Conservation (phyloP, 2,888 invertebrate species). For the Drosophila demipolita region DNA sequence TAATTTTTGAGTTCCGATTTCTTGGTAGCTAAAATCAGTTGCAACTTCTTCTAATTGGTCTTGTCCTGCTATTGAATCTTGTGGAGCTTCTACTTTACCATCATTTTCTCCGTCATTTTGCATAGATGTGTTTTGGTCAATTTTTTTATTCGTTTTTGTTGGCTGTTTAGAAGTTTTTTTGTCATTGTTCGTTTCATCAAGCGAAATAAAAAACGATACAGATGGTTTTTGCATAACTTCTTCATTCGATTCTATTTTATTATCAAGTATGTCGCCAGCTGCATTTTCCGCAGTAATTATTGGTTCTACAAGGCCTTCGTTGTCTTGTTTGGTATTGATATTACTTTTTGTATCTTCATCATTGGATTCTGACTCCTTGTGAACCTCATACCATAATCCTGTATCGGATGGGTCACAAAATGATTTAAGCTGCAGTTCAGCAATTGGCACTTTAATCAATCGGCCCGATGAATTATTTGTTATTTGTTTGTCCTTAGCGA, state of each 20-base stretch:
- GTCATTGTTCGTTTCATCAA: slow-evolving; percentile 51
- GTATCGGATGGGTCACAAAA: slow-evolving; percentile 56
- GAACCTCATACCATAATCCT: slow-evolving; percentile 63
- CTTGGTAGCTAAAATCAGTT: slow-evolving; percentile 41
- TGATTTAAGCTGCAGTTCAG: slow-evolving; percentile 76
- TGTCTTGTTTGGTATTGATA: background rate
- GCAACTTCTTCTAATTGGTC: slow-evolving; percentile 16
- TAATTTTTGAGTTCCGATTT: slow-evolving; percentile 40
- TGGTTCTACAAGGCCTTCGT: background rate
- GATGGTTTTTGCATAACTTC: slow-evolving; percentile 50
- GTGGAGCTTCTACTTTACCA: background rate
- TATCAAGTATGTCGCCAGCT: slow-evolving; percentile 60
- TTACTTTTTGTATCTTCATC: slow-evolving; percentile 10
- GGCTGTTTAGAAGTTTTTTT: slow-evolving; percentile 50
- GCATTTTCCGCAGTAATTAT: slow-evolving; percentile 17
- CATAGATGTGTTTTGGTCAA: no score
- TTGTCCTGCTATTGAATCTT: slow-evolving; percentile 8
- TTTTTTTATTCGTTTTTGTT: slow-evolving; percentile 12
- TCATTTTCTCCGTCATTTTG: background rate
- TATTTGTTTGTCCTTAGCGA: slow-evolving; percentile 50
- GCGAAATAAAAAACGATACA: slow-evolving; percentile 67
- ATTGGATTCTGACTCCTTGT: background rate
- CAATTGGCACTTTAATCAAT: slow-evolving; percentile 63
- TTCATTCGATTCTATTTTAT: slow-evolving; percentile 30
- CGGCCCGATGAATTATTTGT: slow-evolving; percentile 47